Conservation (phyloP, 2,888 invertebrate genomes). For the Flexamia atlantica region DNA sequence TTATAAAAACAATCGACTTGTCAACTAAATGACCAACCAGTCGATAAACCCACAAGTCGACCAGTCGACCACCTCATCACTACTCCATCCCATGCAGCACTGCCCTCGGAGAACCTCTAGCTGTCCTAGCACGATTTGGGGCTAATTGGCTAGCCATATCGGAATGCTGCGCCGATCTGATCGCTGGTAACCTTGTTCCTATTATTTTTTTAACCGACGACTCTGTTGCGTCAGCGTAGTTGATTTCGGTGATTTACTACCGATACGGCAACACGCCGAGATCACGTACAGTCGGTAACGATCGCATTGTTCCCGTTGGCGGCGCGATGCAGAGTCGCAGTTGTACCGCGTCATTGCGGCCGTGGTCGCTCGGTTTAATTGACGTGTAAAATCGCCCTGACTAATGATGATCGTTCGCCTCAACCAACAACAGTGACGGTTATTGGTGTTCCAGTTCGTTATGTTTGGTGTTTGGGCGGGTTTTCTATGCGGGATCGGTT, state of each 20-base stretch:
- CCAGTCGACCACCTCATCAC: no score
- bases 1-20: no score
- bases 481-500: no score
- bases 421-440: not conserved
- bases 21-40: no score
- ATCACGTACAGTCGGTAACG: not conserved
- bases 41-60: no score
- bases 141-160: constrained; percentile 37
- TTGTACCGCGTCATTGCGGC: not conserved
- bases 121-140: constrained; percentile 6
- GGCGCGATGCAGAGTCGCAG: constrained; percentile 12
- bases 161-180: constrained; percentile 19
- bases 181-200: constrained; percentile 13
- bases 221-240: not conserved
- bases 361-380: constrained; percentile 3
- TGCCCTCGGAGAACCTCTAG: not conserved
- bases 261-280: constrained; percentile 12
- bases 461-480: no score
- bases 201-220: constrained; percentile 14
- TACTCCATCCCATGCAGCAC: not conserved
- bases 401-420: not conserved
- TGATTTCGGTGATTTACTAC: not conserved
- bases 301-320: not conserved
- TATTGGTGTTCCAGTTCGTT: no score
- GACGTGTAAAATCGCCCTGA: not conserved